A percentile compares a stretch with the other conserved stretches of the same genome.
phyloP scores from a whole-genome alignment of 2,888 invertebrate species.

The Cinara cedri region DNA sequence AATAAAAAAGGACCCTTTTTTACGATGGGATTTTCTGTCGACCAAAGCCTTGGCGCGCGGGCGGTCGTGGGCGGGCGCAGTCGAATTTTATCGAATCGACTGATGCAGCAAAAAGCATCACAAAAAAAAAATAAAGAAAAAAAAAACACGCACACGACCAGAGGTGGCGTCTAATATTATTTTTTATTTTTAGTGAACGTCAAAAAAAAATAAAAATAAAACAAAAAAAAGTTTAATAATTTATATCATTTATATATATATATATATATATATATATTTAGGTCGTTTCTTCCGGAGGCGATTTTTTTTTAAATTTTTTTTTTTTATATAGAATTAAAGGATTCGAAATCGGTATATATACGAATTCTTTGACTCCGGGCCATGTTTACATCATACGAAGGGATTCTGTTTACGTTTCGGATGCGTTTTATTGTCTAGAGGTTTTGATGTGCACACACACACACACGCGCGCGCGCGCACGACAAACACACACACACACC shows the following conservation, averaged over 20 bases:
- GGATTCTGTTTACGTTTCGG: conserved; percentile 47
- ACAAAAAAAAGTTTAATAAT: neutral
- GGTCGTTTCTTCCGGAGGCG: neutral
- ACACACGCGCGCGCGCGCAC: neutral
- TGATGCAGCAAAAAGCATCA: no score
- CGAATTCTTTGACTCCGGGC: conserved; percentile 52
- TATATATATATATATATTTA: neutral
- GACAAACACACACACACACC: no score
- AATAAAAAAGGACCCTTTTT: no score
- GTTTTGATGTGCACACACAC: conserved; percentile 25
- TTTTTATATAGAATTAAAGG: conserved; percentile 16
- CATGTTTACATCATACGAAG: conserved; percentile 49
- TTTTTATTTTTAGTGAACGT: conserved; percentile 7
- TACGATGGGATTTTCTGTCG: no score
- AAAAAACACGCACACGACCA: no score
- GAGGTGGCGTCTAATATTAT: neutral
- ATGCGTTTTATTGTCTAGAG: conserved; percentile 47
- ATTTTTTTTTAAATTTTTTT: neutral
- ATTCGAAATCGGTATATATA: conserved; percentile 27
- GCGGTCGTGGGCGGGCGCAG: no score
- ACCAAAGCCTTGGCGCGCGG: no score
- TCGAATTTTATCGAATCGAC: no score
- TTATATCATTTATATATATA: neutral
- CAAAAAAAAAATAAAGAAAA: no score
- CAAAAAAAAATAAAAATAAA: neutral